Base-by-base conservation (phyloP, 2,797 vertebrate genomes). In the Oryzias dopingdopingensis region DNA sequence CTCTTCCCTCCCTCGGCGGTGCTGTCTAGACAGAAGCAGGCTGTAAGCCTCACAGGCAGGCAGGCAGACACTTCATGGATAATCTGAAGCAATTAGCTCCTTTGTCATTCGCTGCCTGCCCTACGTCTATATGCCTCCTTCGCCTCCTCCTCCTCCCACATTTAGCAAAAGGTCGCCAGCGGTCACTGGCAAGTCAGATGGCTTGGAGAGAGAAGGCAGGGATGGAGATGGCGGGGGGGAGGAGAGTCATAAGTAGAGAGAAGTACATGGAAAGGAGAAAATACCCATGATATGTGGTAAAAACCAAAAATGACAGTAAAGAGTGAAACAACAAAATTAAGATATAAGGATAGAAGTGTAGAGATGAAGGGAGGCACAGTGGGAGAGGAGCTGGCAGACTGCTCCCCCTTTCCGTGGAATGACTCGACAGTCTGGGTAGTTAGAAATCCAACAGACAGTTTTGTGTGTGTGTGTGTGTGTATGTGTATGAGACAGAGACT, bases 61-160 rank as follows among this genome's bases (percentile, higher is more conserved):
- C 76, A 72, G 64, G 62, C 78, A 82, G 74, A 71, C 79, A 74
- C 80, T 82, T 64, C 65, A 79, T 37, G 79, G 66, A 78, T 85
- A 80, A 87, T 84, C 81, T 73, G 51, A 84, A 83, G 78, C 83
- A 87, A 86, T 87, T 86, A 84, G 81, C 80, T 87, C 81, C 80
- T 87, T 81, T 86, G 80, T 87, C 83, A 83, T 79, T 72, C 67
- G 5, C 63, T 73, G 80, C 76, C 76, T 80, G 77, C 74, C 70
- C 78, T 59, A 62, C 40, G 49, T 82, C 77, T 76, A 66, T 79
- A 56, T 53, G 29, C 69, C 80, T 70, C 66, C 72, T 63, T 42
- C 58, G 52, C 71, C 53, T 54, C 70, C 55, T 56, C 64, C 59
- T 70, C 65, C 61, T 72, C 32, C 55, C 52, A 56, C 77, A 73